These are phyloP conservation scores for Drosophila biarmipes DNA, from an alignment of 1,140 invertebrate genomes.

Conservation along the genomic window DNA sequence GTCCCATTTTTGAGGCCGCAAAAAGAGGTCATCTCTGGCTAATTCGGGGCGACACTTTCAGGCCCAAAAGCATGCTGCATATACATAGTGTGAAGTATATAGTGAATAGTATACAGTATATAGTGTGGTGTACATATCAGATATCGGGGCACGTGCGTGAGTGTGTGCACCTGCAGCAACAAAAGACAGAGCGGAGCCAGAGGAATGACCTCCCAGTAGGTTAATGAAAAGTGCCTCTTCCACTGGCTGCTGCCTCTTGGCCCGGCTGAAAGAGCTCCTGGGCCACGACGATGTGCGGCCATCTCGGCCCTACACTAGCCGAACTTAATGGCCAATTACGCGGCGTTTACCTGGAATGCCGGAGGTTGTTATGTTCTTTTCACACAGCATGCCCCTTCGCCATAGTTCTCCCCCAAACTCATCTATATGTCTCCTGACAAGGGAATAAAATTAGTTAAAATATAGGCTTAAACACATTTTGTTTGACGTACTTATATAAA, in stretches of 20 bases:
- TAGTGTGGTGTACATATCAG: conserved; percentile 7
- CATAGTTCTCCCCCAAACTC: too few species aligned
- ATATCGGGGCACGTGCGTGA: conserved; percentile 9
- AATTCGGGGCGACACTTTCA: conserved; percentile 32
- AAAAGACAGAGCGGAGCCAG: conserved; percentile 62
- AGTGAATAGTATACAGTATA: not conserved
- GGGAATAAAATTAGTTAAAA: not conserved
- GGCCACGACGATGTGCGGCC: conserved; percentile 22
- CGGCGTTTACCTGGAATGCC: not conserved
- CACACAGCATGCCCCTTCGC: not conserved
- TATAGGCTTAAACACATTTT: too few species aligned
- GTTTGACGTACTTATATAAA: too few species aligned
- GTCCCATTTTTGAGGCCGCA: conserved; percentile 40
- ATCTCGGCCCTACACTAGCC: conserved; percentile 21
- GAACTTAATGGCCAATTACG: not conserved
- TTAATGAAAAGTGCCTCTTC: conserved; percentile 64
- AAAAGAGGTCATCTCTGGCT: conserved; percentile 70
- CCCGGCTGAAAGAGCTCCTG: conserved; percentile 9
- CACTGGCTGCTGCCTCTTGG: conserved; percentile 25
- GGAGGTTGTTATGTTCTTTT: not conserved
- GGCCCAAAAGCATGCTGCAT: conserved; percentile 16
- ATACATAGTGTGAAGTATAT: not conserved
- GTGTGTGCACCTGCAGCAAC: conserved; percentile 23
- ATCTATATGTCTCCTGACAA: not conserved
- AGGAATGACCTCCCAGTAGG: conserved; percentile 79